phyloP scores from a whole-genome alignment of 1,140 invertebrate species.

The Bombus consobrinus region DNA sequence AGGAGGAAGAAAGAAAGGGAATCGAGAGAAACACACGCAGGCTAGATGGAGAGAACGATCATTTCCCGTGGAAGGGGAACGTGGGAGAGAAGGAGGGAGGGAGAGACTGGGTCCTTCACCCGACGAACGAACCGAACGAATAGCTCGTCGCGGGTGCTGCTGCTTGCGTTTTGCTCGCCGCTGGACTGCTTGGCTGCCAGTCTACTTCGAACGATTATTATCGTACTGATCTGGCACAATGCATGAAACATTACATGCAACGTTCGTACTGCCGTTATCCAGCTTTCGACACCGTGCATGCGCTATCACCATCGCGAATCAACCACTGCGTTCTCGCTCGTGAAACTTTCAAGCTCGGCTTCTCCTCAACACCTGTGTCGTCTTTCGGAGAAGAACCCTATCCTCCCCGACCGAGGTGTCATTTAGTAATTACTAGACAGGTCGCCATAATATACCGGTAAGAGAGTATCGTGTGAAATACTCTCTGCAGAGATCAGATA shows the following conservation, averaged over 20 bases:
- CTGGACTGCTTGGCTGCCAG: conserved; percentile 23
- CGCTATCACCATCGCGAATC: neutral
- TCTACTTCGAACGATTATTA: conserved; percentile 55
- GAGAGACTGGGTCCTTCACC: conserved; percentile 70
- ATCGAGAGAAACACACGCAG: conserved; percentile 17
- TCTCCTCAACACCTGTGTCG: conserved; percentile 4
- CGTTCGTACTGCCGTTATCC: conserved; percentile 40
- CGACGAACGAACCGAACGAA: conserved; percentile 66
- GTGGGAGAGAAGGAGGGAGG: conserved; percentile 49
- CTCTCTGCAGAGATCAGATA: neutral
- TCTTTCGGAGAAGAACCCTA: conserved; percentile 14
- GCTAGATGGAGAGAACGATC: conserved; percentile 10
- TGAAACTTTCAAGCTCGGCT: conserved; percentile 5
- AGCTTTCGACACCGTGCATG: conserved; percentile 23
- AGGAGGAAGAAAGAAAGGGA: conserved; percentile 16
- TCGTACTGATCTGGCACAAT: conserved; percentile 56
- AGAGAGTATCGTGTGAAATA: neutral
- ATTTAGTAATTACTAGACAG: conserved; percentile 27
- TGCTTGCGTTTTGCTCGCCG: conserved; percentile 39
- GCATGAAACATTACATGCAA: conserved; percentile 40
- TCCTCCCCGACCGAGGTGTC: neutral
- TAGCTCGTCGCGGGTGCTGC: conserved; percentile 45
- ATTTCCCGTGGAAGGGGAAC: conserved; percentile 43
- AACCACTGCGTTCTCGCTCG: neutral
- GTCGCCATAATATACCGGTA: too few species aligned